Evolutionary conservation across 1,140 invertebrate species (phyloP).

Genomic region (Rhyzopertha dominica): DNA sequence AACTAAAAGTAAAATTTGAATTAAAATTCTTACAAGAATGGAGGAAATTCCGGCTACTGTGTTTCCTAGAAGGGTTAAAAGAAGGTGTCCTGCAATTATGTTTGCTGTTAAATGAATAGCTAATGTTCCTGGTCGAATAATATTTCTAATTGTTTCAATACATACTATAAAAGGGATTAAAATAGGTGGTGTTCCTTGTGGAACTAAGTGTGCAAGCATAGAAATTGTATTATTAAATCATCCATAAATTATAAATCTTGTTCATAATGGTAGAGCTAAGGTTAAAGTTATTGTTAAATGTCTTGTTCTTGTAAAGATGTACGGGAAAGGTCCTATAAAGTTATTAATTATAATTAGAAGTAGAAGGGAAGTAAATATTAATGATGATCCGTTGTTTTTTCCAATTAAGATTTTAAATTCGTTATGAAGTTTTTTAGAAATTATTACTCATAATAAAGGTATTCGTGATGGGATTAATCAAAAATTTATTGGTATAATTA

Average conservation of each 20-base stretch:
- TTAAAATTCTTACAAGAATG: slow-evolving; percentile 42
- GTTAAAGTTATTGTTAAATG: slow-evolving; percentile 54
- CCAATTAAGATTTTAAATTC: no score
- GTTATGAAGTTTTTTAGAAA: no score
- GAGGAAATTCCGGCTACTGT: slow-evolving; percentile 37
- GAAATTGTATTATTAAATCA: slow-evolving; percentile 51
- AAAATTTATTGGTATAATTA: slow-evolving; percentile 47
- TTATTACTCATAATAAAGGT: slow-evolving; percentile 46
- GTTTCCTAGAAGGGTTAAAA: slow-evolving; percentile 52
- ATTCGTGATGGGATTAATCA: slow-evolving; percentile 50
- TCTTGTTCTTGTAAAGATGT: slow-evolving; percentile 60
- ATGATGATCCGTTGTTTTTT: no score
- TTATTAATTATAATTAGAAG: no score
- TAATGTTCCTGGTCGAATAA: slow-evolving; percentile 60
- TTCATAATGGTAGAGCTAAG: slow-evolving; percentile 55
- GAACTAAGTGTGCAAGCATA: slow-evolving; percentile 59
- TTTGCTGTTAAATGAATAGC: slow-evolving; percentile 60
- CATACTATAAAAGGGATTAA: slow-evolving; percentile 54
- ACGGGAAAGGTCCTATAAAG: no score
- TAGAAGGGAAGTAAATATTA: no score
- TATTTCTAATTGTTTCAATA: slow-evolving; percentile 56
- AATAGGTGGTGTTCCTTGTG: slow-evolving; percentile 52
- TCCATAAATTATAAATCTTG: slow-evolving; percentile 55
- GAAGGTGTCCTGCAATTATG: slow-evolving; percentile 63
- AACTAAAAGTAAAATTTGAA: slow-evolving; percentile 51